A percentile compares a stretch with the other conserved stretches of the same genome.
phyloP scores from a whole-genome alignment of 2,888 invertebrate species.

The Sympetrum striolatum region DNA sequence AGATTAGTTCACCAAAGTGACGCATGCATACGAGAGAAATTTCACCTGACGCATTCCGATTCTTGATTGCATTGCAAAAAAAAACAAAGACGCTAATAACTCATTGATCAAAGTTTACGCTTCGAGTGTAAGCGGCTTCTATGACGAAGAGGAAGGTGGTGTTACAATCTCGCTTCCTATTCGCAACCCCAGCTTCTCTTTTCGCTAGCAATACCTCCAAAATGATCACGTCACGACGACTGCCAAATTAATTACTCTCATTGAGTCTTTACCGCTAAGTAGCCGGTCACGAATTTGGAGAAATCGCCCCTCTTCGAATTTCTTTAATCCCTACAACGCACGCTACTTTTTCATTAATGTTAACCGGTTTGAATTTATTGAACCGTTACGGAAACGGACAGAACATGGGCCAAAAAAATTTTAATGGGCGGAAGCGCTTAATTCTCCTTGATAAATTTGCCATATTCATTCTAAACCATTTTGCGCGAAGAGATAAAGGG shows the following conservation, averaged over 20 bases:
- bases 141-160: too few relatives aligned
- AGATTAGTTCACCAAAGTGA: not conserved
- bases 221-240: not conserved
- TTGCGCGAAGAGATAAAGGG: too few relatives aligned
- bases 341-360: not conserved
- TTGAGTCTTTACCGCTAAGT: not conserved
- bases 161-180: too few relatives aligned
- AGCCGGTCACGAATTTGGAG: not conserved
- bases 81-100: too few relatives aligned
- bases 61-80: not conserved
- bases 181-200: too few relatives aligned
- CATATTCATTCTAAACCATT: not conserved
- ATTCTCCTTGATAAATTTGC: not conserved
- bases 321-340: not conserved
- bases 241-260: not conserved
- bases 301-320: not conserved
- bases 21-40: not conserved
- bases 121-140: too few relatives aligned
- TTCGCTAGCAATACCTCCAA: too few relatives aligned
- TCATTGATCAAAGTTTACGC: too few relatives aligned
- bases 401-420: not conserved
- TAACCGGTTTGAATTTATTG: not conserved
- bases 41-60: not conserved
- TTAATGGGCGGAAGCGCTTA: not conserved
- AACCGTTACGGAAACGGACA: not conserved